Evolutionary conservation across 2,797 vertebrate genomes (phyloP), one percentile per base, ranked within the genome.

Genomic region (Myotis myotis): DNA sequence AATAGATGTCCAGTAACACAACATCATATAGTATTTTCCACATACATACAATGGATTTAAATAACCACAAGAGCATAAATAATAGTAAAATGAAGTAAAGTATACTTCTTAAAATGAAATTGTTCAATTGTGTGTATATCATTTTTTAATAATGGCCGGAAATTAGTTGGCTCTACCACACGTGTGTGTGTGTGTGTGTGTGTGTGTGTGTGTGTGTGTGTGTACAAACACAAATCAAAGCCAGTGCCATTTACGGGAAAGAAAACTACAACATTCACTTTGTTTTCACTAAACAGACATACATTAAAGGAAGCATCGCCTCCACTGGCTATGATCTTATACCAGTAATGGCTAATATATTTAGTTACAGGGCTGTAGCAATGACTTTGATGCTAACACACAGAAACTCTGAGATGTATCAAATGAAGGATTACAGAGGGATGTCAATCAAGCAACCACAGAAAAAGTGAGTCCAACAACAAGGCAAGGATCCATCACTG

Each of bases 101-200:
- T 71, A 70, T 86, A 47, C 8, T 66, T 95, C 88, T 85, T 80
- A 60, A 60, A 66, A 60, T 78, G 80, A 87, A 82, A 80, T 5
- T 80, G n/a, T 64, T 94, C 78, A 95, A 41, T 51, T 74, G 6
- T 41, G 38, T 38, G n/a, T 72, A 91, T 89, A 13, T 74, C 84
- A n/a, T 51, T 87, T 87, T 88, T 92, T 79, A 88, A 66, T 82
- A 92, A 33, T 49, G 44, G 33, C 23, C 76, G 30, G 93, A 89
- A 94, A 33, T 17, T n/a, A 89, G n/a, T 30, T 74, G 62, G 23
- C 2, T 62, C 0, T 72, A 68, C 5, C 3, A 12, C 8, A 41
- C 12, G 0, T 44, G 28, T 66, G 51, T 87, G 13, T 6, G 16
- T 25, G 16, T 25, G 76, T 80, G 36, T 11, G 28, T 25, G 3